Evolutionary conservation across 2,797 vertebrate species (phyloP), one percentile per base, ranked within the genome.

Genomic region (Enteromius fasciolatus): DNA sequence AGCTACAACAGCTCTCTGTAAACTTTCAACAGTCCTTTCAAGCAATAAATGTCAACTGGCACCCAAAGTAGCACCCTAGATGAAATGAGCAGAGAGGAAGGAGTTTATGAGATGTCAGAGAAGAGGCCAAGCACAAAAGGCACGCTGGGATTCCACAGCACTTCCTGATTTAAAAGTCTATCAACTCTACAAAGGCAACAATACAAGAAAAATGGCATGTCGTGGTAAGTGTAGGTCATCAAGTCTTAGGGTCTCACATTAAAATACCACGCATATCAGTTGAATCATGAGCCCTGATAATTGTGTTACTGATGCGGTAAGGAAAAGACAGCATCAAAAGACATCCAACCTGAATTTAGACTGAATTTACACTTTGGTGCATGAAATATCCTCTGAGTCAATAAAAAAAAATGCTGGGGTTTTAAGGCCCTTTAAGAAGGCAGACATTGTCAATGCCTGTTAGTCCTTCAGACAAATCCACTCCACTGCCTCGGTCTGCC

Each of bases 331-430:
- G 61, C 44, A 82, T 23, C 20, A n/a, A 17, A 69, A 77, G 48
- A 41, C 70, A 52, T 36, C 39, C 20, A 46, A 39, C 4, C 50
- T 59, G 14, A 68, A 31, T 31, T 68, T 59, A 25, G 44, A 81
- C 15, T 36, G 23, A 68, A 76, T 31, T 67, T n/a, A 83, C 39
- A 69, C 81, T 82, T 76, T 68, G 63, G 80, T 82, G 80, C 80
- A 76, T 33, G 36, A 68, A 82, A 82, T 59, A 76, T 57, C 63
- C 63, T 76, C 72, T 61, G 52, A 77, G 66, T 57, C 12, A 69
- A 41, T 57, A 2, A 39, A 7, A 76, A 25, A 36, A 68, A 44
- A 75, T 59, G 52, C 73, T 82, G 64, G 28, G 41, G 74, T 25
- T 63, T 74, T 83, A 70, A 83, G 81, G 74, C 81, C 14, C 61